Base-by-base conservation (phyloP, 1,140 invertebrate species). In the Drosophila willistoni region DNA sequence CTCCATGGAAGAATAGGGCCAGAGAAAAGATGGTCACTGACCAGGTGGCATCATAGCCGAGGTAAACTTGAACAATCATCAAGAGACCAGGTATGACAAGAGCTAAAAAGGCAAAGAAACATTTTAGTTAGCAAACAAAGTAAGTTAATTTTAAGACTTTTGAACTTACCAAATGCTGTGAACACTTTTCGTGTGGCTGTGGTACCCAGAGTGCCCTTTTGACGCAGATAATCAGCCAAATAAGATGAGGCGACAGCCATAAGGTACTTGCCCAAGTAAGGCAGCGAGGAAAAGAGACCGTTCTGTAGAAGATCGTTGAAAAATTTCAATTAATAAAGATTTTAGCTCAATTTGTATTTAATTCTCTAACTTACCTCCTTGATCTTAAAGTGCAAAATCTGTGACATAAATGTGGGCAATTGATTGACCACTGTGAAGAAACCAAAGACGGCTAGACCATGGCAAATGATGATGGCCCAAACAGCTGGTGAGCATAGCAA, bases 351-450 rank as follows among this genome's bases (percentile, higher is more conserved):
- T 7, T 5, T 6, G 1, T 29, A 7, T 29, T 29, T 7, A 29
- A 7, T 7, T 29, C 5, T 6, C 2, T 6, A 17, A 13, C 92
- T 42, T 25, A 86, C 82, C 79, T 95, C 93, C 92, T 98, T 96
- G 73, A 99, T 97, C 84, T 98, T 94, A 84, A 96, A 98, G 78
- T 96, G 93, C 7, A 99, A 93, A 61, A 99, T 96, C 85, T 96
- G 95, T 84, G 97, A 96, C 95, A 99, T 96, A 92, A 98, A 99
- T 0, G 96, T 98, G 7, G 98, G 98, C 64, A 99, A 93, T 87
- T 98, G 97, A 91, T 98, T 98, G 60, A 99, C 95, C 51, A 99
- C 95, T 3, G 97, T 98, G 93, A 99, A 99, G 93, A 98, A 98
- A 0, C 97, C 97, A 93, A 98, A 99, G 68, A 99, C 98, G 70